Percentiles rank a stretch among this genome's conserved stretches.
Evolutionary conservation across 2,797 vertebrate genomes (phyloP).

Genomic region (Telmatherina bonti): DNA sequence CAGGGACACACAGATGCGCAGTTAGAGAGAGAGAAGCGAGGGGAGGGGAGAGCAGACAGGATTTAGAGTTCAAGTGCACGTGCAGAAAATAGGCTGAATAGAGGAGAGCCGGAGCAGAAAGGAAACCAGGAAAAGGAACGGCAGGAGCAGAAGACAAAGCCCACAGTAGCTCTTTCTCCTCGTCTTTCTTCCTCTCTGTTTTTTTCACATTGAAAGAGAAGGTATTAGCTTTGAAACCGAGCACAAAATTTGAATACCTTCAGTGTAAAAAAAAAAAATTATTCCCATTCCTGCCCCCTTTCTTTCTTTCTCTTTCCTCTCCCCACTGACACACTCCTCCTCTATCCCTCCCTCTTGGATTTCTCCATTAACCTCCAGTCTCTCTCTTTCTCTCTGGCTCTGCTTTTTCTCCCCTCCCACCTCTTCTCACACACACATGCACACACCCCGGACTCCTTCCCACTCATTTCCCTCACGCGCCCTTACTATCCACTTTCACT

Average conservation of each 20-base stretch:
- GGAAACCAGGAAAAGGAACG: conserved; percentile 77
- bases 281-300: conserved; percentile 71
- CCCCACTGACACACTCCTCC: conserved; percentile 79
- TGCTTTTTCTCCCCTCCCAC: conserved; percentile 82
- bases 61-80: conserved; percentile 87
- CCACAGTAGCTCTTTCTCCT: conserved; percentile 57
- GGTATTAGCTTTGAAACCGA: conserved; percentile 65
- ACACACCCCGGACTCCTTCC: conserved; percentile 77
- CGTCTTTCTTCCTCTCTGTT: conserved; percentile 52
- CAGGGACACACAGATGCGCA: conserved; percentile 69
- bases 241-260: conserved; percentile 61
- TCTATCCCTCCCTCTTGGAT: conserved; percentile 80
- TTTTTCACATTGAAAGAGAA: conserved; percentile 44
- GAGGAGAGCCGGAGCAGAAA: conserved; percentile 74
- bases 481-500: conserved; percentile 76
- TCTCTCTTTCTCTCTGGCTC: conserved; percentile 60
- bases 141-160: conserved; percentile 68
- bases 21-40: conserved; percentile 61
- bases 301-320: conserved; percentile 63
- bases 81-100: conserved; percentile 83
- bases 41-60: conserved; percentile 79
- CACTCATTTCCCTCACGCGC: conserved; percentile 76
- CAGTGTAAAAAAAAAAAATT: conserved; percentile 49
- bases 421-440: conserved; percentile 72
- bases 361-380: conserved; percentile 74